Evolutionary conservation across 2,888 invertebrate genomes (phyloP).

Genomic region (Tipula confusa): DNA sequence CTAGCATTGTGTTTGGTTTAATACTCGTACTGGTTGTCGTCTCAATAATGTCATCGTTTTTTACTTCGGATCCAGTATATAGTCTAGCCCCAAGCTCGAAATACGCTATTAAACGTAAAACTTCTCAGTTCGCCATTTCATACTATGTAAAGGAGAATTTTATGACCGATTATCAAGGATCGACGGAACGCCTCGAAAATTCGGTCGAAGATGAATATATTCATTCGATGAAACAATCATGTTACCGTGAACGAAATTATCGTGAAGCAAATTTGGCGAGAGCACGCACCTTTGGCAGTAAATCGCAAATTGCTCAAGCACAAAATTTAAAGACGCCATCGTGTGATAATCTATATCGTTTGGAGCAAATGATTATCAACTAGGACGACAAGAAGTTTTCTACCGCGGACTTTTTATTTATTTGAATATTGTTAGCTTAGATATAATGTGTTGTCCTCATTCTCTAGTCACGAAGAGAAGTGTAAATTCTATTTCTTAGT

Average conservation of each 20-base stretch:
- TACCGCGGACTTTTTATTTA: not conserved
- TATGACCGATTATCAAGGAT: conserved; percentile 73
- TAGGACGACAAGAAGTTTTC: not conserved
- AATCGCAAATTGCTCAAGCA: conserved; percentile 73
- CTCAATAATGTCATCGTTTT: conserved; percentile 90
- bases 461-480: not conserved
- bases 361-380: conserved; percentile 29
- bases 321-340: conserved; percentile 76
- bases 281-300: conserved; percentile 87
- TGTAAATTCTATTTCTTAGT: not conserved
- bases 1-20: conserved; percentile 50
- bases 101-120: conserved; percentile 63
- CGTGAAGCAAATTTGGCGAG: conserved; percentile 91
- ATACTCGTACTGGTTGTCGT: conserved; percentile 85
- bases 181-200: conserved; percentile 78
- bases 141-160: conserved; percentile 96
- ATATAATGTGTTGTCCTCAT: not conserved
- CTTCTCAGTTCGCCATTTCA: conserved; percentile 73
- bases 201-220: conserved; percentile 94
- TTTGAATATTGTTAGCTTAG: not conserved
- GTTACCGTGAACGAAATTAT: conserved; percentile 87
- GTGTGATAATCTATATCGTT: conserved; percentile 55
- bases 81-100: conserved; percentile 71
- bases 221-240: conserved; percentile 76
- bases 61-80: conserved; percentile 91